Evolutionary conservation across 2,888 invertebrate genomes (phyloP), one percentile per base, ranked within the genome.

Genomic region (Dermolepida albohirtum): DNA sequence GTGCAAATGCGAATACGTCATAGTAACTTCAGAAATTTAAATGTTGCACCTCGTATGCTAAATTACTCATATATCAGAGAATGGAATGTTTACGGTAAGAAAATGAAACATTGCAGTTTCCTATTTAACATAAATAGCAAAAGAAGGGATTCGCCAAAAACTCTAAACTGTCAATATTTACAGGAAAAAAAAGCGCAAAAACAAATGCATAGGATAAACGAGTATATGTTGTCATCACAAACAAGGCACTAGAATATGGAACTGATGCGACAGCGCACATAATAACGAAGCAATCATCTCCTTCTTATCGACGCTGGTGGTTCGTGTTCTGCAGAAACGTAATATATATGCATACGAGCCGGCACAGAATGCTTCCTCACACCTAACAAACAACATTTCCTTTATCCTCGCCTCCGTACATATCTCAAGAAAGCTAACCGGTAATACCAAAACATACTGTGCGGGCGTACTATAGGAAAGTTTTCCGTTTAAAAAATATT

Each of bases 331-430:
- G 52, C 52, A 22, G 52, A 67, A 52, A 70, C 69, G 75, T 73
- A 76, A 77, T 77, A 76, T 77, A 75, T 78, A 77, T 76, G 76
- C 77, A 77, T 75, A 73, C 74, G 72, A 71, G 67, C 70, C 67
- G 70, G 69, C 70, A 71, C 71, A 70, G 72, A 68, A 57, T 69
- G 67, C 71, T 72, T 73, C 70, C 73, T 34, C 34, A 71, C 71
- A 72, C 74, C 74, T 73, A 44, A 52, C 68, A 73, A 74, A 73
- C 76, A 72, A 77, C 75, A 75, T 76, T 76, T 75, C 74, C 73
- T 72, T 75, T 75, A 76, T 75, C 76, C 73, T 68, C 69, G 73
- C 68, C 71, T 52, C 71, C 71, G 72, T 71, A 74, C 73, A 73
- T 73, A 74, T 34, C 34, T 34, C 34, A 34, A 34, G 34, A 34